Evolutionary conservation across 2,888 invertebrate species (phyloP).

Genomic region (Cremastinae sp.): DNA sequence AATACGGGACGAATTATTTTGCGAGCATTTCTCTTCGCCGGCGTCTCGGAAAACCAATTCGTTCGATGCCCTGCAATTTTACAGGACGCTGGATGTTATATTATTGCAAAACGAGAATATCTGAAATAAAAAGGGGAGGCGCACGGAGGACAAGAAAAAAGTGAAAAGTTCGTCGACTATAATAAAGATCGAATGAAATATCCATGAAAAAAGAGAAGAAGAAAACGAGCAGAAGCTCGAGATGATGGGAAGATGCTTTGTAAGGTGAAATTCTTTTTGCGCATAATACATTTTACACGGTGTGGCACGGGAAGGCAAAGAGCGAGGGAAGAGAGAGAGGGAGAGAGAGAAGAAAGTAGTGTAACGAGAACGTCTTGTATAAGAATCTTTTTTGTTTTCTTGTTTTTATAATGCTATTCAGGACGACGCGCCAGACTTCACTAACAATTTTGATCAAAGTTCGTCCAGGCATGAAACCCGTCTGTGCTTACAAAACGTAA

Average conservation of each 20-base stretch:
- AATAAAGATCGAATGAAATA: slow-evolving; percentile 56
- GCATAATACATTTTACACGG: slow-evolving; percentile 44
- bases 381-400: slow-evolving; percentile 25
- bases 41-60: slow-evolving; percentile 50
- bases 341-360: slow-evolving; percentile 6
- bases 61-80: slow-evolving; percentile 39
- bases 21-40: slow-evolving; percentile 28
- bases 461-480: slow-evolving; percentile 39
- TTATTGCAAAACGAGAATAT: slow-evolving; percentile 23
- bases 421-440: slow-evolving; percentile 50
- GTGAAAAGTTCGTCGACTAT: slow-evolving; percentile 33
- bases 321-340: slow-evolving; percentile 3
- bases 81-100: slow-evolving; percentile 38
- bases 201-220: slow-evolving; percentile 22
- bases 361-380: slow-evolving; percentile 47
- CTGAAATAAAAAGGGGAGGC: neutral
- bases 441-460: slow-evolving; percentile 59
- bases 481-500: slow-evolving; percentile 21
- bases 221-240: slow-evolving; percentile 13
- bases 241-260: slow-evolving; percentile 40
- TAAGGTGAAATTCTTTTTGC: slow-evolving; percentile 38
- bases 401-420: slow-evolving; percentile 52
- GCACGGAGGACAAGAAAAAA: neutral
- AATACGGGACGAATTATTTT: slow-evolving; percentile 16
- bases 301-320: slow-evolving; percentile 23